A percentile compares a stretch with the other conserved stretches of the same genome.
phyloP scores from a whole-genome alignment of 1,140 invertebrate species.

The Apis mellifera region DNA sequence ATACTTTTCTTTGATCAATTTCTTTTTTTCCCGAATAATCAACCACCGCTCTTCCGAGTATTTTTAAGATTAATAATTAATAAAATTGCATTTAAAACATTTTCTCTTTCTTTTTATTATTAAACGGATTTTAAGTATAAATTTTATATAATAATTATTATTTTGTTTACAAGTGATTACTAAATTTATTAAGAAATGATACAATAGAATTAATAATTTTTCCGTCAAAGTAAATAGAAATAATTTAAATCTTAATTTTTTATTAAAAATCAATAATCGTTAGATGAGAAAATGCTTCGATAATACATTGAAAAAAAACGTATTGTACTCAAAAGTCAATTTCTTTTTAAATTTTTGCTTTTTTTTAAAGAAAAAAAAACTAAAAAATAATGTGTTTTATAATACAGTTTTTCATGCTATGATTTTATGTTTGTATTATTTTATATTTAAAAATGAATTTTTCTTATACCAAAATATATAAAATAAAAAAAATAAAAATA shows the following conservation, averaged over 20 bases:
- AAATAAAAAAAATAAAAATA: constrained; percentile 2
- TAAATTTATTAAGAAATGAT: constrained; percentile 52
- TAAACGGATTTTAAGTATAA: constrained; percentile 38
- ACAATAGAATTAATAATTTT: constrained; percentile 50
- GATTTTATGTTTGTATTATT: no score
- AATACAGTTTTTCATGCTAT: neutral
- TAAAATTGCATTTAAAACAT: constrained; percentile 26
- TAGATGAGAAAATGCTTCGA: constrained; percentile 61
- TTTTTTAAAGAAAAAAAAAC: neutral
- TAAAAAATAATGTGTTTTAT: neutral
- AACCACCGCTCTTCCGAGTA: constrained; percentile 26
- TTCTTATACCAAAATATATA: constrained; percentile 18
- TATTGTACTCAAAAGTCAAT: constrained; percentile 68
- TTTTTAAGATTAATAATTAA: neutral
- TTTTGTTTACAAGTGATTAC: constrained; percentile 27
- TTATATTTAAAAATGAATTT: constrained; percentile 33
- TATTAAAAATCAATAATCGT: constrained; percentile 60
- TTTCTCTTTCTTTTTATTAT: constrained; percentile 16
- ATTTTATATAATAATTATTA: constrained; percentile 22
- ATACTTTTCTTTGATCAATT: constrained; percentile 20
- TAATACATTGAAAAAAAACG: constrained; percentile 63
- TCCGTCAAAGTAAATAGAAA: constrained; percentile 36
- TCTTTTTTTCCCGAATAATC: constrained; percentile 15
- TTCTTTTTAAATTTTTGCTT: neutral
- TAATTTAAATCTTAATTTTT: constrained; percentile 43